These are phyloP conservation scores for Sterrhoptilus dennistouni DNA, from an alignment of 2,113 vertebrate species.

Conservation along the genomic window DNA sequence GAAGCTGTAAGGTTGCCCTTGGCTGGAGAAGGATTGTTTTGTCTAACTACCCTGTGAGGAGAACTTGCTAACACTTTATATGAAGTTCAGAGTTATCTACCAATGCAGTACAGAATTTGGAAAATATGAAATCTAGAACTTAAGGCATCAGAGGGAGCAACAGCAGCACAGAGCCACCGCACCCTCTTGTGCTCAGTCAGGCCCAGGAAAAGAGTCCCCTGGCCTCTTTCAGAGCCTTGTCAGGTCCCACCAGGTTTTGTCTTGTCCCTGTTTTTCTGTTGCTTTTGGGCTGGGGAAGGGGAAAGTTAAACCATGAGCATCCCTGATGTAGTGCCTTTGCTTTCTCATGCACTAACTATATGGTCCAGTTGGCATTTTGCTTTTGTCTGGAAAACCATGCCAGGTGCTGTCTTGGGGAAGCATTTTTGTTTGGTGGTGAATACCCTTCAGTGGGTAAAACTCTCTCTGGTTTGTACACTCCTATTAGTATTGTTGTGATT, in stretches of 20 bases:
- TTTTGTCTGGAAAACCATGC: not conserved
- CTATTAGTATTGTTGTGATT: not conserved
- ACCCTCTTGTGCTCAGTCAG: accelerated
- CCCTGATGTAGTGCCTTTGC: not conserved
- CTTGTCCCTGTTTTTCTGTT: not conserved
- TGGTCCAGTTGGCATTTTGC: not conserved
- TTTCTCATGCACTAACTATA: not conserved
- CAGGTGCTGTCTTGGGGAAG: accelerated
- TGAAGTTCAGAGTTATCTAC: not conserved
- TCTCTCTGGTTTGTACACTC: not conserved
- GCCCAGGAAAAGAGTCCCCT: not conserved
- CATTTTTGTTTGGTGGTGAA: not conserved
- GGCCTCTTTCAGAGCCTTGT: not conserved
- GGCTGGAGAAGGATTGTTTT: not conserved
- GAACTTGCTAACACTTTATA: not conserved
- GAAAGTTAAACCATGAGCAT: not conserved
- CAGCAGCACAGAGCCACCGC: accelerated
- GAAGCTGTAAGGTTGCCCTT: not conserved
- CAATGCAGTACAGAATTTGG: not conserved
- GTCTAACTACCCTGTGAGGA: not conserved
- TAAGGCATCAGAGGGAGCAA: not conserved
- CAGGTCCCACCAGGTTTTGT: not conserved
- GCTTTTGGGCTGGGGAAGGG: not conserved
- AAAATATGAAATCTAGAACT: not conserved
- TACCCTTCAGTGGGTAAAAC: not conserved